Evolutionary conservation across 2,888 invertebrate genomes (phyloP).

Genomic region (Myopa tessellatipennis): DNA sequence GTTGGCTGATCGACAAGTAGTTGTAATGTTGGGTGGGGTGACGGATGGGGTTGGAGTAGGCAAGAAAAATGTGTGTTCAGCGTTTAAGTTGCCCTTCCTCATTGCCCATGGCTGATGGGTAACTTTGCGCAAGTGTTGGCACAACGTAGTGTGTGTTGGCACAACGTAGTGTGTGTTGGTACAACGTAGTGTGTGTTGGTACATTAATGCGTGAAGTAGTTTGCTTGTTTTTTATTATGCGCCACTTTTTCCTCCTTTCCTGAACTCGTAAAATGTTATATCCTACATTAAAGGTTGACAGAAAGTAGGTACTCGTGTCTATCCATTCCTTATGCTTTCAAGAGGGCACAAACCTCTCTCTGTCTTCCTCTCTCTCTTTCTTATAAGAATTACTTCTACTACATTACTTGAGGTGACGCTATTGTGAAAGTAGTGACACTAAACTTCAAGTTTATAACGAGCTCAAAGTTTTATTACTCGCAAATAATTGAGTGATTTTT

Average conservation of each 20-base stretch:
- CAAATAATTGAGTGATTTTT: not conserved
- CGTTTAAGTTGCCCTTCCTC: no score
- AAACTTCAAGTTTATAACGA: not conserved
- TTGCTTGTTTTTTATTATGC: not conserved
- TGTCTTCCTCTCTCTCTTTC: not conserved
- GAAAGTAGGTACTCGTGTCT: not conserved
- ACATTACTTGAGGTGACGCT: not conserved
- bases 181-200: not conserved
- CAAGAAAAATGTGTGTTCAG: no score
- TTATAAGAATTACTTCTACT: not conserved
- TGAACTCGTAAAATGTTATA: not conserved
- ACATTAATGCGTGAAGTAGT: conserved; percentile 14
- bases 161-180: not conserved
- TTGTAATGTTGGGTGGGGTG: no score
- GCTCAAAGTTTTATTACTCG: not conserved
- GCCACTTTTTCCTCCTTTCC: not conserved
- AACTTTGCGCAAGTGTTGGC: no score
- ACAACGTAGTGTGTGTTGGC: not conserved
- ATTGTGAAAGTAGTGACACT: not conserved
- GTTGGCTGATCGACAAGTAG: no score
- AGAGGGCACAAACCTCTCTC: not conserved
- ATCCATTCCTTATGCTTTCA: not conserved
- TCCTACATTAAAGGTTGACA: not conserved
- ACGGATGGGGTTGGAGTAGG: no score
- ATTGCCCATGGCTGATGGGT: no score